Evolutionary conservation across 2,113 vertebrate genomes (phyloP), one percentile per base, ranked within the genome.

Genomic region (Pangasianodon hypophthalmus): DNA sequence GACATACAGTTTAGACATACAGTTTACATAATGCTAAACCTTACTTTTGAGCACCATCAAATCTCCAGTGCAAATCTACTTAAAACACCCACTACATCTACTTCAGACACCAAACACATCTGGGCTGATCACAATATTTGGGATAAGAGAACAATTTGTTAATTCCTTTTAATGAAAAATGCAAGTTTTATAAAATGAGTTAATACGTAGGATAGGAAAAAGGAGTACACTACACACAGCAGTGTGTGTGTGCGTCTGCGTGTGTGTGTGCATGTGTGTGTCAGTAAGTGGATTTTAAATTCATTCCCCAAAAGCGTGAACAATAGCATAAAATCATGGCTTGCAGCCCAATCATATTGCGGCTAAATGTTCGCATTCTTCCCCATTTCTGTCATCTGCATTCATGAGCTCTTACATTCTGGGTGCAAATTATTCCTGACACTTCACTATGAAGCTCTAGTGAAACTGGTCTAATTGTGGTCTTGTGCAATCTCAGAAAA

Each of bases 381-480:
- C 37, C 41, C 64, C 56, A 6, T 77, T 86, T 32, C 77, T 81
- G 54, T 88, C 86, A 85, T 85, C 41, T 71, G 73, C 56, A 75
- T 67, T 54, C 52, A 54, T 79, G 52, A 58, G 16, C 24, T 44
- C 41, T 52, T 48, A 62, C 50, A 64, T 54, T 41, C 54, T 29
- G 29, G 50, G 44, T 64, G 83, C 46, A 85, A 67, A 85, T 88
- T 19, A 37, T 5, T 69, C 9, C 71, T 85, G 64, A 48, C n/a
- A 52, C 69, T 67, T 64, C 41, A 69, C 21, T 7, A 73, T 41
- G 69, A 37, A 41, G 14, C 71, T 80, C 71, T 50, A 37, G 37
- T 18, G n/a, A 77, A 85, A 29, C 52, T 75, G 50, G 19, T 87
- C 71, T 85, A 69, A 77, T 77, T 41, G 21, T 2, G 3, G 52